A percentile compares a stretch with the other conserved stretches of the same genome.
Evolutionary conservation across 2,113 vertebrate genomes (phyloP).

Genomic region (Hydrochoerus hydrochaeris): DNA sequence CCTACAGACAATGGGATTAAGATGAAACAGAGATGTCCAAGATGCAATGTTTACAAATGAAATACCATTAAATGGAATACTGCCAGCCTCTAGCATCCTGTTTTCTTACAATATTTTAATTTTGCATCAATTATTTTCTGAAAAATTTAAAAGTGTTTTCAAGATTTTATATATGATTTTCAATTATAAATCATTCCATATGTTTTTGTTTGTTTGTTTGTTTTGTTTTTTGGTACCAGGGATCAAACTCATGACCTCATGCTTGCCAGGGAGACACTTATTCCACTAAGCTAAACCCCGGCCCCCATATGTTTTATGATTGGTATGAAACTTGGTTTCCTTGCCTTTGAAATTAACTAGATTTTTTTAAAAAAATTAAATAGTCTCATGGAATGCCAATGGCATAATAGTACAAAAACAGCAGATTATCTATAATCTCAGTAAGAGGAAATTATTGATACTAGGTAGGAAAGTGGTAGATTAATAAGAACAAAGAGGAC

Average conservation of each 20-base stretch:
- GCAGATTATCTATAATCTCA: not conserved
- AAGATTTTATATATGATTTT: conserved; percentile 21
- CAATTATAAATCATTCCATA: not conserved
- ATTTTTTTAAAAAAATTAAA: not conserved
- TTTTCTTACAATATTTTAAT: conserved; percentile 2
- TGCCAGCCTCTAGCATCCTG: not conserved
- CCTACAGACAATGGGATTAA: not conserved
- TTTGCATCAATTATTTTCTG: not conserved
- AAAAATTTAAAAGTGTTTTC: not conserved
- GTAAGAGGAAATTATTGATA: not conserved
- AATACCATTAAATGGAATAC: not conserved
- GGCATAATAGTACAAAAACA: not conserved
- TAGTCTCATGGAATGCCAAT: not conserved
- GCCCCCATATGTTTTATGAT: not conserved
- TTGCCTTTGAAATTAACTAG: conserved; percentile 12
- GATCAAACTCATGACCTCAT: too few species aligned
- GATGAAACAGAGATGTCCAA: not conserved
- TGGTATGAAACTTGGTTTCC: not conserved
- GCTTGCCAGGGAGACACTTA: too few species aligned
- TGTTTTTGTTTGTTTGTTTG: conserved; percentile 28
- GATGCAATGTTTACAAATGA: conserved; percentile 6
- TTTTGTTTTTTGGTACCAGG: too few species aligned
- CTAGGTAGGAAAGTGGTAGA: not conserved
- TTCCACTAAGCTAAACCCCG: too few species aligned
- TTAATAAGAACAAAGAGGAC: not conserved